phyloP scores from a whole-genome alignment of 2,113 vertebrate species.

The Anoplopoma fimbria region DNA sequence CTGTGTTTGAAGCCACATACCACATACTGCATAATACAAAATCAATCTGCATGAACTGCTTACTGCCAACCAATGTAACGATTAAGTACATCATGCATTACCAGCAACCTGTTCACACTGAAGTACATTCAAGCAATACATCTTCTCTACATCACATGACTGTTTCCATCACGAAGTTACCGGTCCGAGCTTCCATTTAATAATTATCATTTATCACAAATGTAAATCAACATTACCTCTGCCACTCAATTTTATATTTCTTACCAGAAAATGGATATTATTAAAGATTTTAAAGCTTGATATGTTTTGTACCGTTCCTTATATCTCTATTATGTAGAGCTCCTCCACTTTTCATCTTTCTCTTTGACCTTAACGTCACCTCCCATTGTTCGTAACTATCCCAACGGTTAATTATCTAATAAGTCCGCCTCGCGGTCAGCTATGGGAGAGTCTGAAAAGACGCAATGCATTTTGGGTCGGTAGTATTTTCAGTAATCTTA shows the following conservation, averaged over 20 bases:
- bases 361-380: too few relatives aligned
- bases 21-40: not conserved
- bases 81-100: not conserved
- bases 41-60: not conserved
- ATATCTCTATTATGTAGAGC: not conserved
- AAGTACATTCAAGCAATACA: not conserved
- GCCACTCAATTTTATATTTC: not conserved
- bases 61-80: not conserved
- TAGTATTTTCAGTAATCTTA: not conserved
- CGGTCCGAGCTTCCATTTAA: not conserved
- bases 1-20: too few relatives aligned
- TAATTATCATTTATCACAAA: not conserved
- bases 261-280: not conserved
- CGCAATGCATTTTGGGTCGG: not conserved
- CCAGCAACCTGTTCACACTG: not conserved
- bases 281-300: not conserved
- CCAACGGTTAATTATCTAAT: not conserved
- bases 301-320: not conserved
- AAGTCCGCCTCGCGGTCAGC: not conserved
- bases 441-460: not conserved
- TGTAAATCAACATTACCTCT: not conserved
- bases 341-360: too few relatives aligned
- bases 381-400: not conserved
- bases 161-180: not conserved
- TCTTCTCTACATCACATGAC: too few relatives aligned